Evolutionary conservation across 2,113 vertebrate genomes (phyloP).

Genomic region (Phoenicopterus ruber): DNA sequence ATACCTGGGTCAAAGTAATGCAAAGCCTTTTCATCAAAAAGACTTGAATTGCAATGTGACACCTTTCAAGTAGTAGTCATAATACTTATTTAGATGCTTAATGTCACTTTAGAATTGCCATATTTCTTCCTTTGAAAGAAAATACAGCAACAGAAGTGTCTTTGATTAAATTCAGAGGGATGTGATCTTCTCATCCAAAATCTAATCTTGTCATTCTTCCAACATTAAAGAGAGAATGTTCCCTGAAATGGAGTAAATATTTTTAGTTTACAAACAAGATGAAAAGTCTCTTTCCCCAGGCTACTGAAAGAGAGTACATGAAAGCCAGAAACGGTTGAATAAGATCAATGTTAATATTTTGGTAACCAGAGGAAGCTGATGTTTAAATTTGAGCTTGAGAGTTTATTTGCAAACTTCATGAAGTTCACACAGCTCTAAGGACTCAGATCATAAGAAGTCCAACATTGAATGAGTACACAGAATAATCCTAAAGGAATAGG

Average conservation of each 20-base stretch:
- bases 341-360: conserved; percentile 24
- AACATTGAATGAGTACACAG: not conserved
- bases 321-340: conserved; percentile 30
- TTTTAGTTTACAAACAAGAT: conserved; percentile 39
- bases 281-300: conserved; percentile 19
- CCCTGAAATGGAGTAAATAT: not conserved
- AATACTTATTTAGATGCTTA: not conserved
- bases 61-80: not conserved
- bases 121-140: conserved; percentile 10
- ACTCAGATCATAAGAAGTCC: conserved; percentile 13
- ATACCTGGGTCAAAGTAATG: not conserved
- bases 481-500: not conserved
- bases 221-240: conserved; percentile 10
- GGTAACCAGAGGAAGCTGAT: not conserved
- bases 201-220: conserved; percentile 5
- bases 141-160: not conserved
- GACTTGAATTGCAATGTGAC: not conserved
- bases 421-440: conserved; percentile 3
- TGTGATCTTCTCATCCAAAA: not conserved
- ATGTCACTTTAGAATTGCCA: not conserved
- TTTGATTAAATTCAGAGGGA: not conserved
- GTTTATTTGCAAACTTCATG: not conserved
- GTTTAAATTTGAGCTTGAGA: conserved; percentile 3
- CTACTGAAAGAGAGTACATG: not conserved
- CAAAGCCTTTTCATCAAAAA: not conserved